Evolutionary conservation across 2,797 vertebrate species (phyloP).

Genomic region (Urocyon cinereoargenteus): DNA sequence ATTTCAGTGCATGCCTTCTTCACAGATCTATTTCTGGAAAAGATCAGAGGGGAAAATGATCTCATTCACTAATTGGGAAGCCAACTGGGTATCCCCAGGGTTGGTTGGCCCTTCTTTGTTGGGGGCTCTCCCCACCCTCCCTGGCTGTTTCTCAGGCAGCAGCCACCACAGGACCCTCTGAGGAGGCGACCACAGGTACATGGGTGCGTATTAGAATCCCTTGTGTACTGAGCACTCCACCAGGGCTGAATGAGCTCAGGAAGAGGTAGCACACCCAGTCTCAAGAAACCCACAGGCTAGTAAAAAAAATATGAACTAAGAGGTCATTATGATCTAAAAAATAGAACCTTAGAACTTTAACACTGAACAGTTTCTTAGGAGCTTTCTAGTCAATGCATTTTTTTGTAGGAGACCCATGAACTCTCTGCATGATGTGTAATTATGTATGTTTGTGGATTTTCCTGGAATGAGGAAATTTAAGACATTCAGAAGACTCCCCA

Average conservation of each 20-base stretch:
- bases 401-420: neutral
- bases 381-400: neutral
- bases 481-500: neutral
- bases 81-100: slow-evolving; percentile 16
- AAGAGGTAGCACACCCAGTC: neutral
- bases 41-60: slow-evolving; percentile 58
- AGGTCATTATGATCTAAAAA: neutral
- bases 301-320: neutral
- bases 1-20: slow-evolving; percentile 60
- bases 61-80: slow-evolving; percentile 65
- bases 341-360: neutral
- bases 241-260: neutral
- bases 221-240: neutral
- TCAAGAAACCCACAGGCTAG: neutral
- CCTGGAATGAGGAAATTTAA: slow-evolving; percentile 6
- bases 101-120: neutral
- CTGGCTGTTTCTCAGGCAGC: neutral
- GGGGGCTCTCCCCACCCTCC: neutral
- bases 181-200: neutral
- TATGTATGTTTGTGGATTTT: slow-evolving; percentile 14
- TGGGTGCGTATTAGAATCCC: neutral
- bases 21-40: slow-evolving; percentile 68
- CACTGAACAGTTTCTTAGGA: neutral
- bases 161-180: neutral
- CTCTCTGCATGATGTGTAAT: neutral